These are phyloP conservation scores for Patella depressa DNA, from an alignment of 2,888 invertebrate species.

Conservation along the genomic window DNA sequence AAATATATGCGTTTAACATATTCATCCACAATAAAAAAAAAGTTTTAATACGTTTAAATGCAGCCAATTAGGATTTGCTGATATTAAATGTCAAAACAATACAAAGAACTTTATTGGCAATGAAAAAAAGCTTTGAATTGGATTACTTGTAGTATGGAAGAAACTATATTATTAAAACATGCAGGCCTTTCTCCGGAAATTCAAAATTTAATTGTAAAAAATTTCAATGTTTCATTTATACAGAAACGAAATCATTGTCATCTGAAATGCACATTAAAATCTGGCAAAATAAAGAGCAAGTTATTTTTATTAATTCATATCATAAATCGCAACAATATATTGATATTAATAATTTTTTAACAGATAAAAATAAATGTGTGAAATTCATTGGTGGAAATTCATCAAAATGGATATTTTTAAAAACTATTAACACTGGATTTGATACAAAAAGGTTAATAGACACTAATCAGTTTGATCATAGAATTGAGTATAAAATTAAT, in stretches of 20 bases:
- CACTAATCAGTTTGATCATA: neutral
- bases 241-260: neutral
- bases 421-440: neutral
- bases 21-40: neutral
- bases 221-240: neutral
- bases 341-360: neutral
- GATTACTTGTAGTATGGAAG: neutral
- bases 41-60: neutral
- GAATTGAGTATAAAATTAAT: neutral
- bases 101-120: neutral
- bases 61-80: neutral
- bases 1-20: neutral
- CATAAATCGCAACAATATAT: neutral
- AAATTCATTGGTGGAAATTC: neutral
- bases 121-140: neutral
- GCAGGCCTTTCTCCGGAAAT: neutral
- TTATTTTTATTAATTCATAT: neutral
- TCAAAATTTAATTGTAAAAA: neutral
- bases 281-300: neutral
- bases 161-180: neutral
- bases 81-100: neutral
- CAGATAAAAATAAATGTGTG: neutral
- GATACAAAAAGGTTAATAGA: neutral
- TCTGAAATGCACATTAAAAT: neutral
- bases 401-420: neutral